These are phyloP conservation scores for Butorides virescens DNA, from an alignment of 2,113 vertebrate genomes.

Conservation along the genomic window DNA sequence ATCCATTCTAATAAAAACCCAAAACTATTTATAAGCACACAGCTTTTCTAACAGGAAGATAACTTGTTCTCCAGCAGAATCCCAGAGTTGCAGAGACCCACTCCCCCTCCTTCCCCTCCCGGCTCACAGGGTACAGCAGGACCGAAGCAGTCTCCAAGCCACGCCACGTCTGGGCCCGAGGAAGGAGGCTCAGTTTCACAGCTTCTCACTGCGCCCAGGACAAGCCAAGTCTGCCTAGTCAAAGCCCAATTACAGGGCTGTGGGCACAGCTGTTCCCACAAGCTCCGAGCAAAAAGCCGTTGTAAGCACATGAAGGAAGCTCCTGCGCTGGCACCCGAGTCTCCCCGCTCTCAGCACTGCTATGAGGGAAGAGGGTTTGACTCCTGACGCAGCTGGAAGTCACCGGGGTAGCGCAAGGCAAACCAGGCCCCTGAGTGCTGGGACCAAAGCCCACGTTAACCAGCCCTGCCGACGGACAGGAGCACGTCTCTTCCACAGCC, in stretches of 20 bases:
- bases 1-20: neutral
- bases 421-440: neutral
- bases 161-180: fast-evolving
- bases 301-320: neutral
- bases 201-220: neutral
- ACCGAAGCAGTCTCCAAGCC: neutral
- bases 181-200: neutral
- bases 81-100: neutral
- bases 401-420: neutral
- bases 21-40: neutral
- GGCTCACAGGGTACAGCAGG: neutral
- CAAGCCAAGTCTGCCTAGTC: neutral
- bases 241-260: neutral
- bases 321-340: fast-evolving
- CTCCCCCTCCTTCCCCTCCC: neutral
- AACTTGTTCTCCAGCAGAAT: neutral
- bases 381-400: neutral
- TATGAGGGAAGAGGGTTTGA: neutral
- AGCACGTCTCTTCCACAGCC: neutral
- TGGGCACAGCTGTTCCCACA: constrained; percentile 18
- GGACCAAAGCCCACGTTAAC: neutral
- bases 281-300: neutral
- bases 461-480: fast-evolving
- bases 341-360: neutral
- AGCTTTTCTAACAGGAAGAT: neutral